phyloP scores from a whole-genome alignment of 2,888 invertebrate species.

The Eupithecia centaureata region DNA sequence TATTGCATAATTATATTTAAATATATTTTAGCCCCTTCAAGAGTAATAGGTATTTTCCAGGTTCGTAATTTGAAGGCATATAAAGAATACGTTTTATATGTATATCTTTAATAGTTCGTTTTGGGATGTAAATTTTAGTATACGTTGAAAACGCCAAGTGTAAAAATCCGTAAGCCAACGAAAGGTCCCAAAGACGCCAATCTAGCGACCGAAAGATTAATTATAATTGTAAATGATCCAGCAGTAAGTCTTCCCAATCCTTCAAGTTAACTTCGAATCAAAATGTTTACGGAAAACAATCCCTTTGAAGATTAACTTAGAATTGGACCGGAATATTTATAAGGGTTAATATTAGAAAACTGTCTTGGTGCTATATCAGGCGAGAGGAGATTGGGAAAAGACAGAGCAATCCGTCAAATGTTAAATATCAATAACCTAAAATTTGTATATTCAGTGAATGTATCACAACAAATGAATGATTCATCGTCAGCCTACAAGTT shows the following conservation, averaged over 20 bases:
- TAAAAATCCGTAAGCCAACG: conserved; percentile 20
- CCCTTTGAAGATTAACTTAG: conserved; percentile 77
- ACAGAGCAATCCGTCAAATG: neutral
- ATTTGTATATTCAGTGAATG: neutral
- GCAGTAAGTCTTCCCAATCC: conserved; percentile 66
- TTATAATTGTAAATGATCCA: conserved; percentile 80
- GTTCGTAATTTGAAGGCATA: neutral
- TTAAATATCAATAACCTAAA: neutral
- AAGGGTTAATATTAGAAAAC: conserved; percentile 61
- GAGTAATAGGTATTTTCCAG: neutral
- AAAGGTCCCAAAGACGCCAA: conserved; percentile 55
- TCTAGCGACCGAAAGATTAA: conserved; percentile 74
- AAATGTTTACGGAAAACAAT: conserved; percentile 81
- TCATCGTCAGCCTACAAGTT: neutral
- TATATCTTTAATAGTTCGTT: no score
- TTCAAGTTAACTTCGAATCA: conserved; percentile 77
- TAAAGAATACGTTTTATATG: neutral
- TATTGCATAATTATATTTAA: no score
- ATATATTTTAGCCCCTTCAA: no score
- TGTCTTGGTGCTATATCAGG: conserved; percentile 52
- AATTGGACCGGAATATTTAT: conserved; percentile 77
- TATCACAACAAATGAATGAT: neutral
- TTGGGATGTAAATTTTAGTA: neutral
- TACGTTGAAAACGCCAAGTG: conserved; percentile 8
- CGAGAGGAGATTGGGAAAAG: neutral